Percentiles rank a stretch among this genome's conserved stretches.
These are phyloP conservation scores for Cylas formicarius DNA, from an alignment of 1,140 invertebrate genomes.

Conservation along the genomic window DNA sequence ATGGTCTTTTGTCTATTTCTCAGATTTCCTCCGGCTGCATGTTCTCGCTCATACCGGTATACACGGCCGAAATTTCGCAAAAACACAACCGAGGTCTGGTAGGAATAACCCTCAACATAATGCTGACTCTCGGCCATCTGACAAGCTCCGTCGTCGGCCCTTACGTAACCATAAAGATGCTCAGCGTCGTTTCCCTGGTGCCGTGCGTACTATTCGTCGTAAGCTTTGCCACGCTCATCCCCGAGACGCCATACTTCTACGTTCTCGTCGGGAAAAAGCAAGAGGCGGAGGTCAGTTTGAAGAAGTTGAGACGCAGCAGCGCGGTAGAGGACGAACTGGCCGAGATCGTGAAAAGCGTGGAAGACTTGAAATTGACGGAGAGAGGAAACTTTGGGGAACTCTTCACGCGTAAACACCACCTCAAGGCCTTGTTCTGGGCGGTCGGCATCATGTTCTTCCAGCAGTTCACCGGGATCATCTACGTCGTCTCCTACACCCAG, in stretches of 20 bases:
- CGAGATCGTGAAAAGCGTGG: not conserved
- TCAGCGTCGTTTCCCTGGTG: constrained; percentile 44
- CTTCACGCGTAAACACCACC: not conserved
- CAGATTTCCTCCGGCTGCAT: constrained; percentile 43
- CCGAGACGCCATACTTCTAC: constrained; percentile 64
- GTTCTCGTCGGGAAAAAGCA: constrained; percentile 7
- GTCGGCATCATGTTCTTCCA: constrained; percentile 61
- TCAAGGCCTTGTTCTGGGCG: constrained; percentile 43
- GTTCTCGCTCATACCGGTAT: constrained; percentile 45
- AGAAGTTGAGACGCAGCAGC: not conserved
- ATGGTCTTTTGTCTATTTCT: too few species aligned
- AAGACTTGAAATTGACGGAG: not conserved
- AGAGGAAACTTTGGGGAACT: not conserved
- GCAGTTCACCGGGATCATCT: constrained; percentile 73
- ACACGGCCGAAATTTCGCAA: constrained; percentile 46
- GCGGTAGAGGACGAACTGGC: not conserved
- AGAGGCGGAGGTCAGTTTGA: constrained; percentile 12
- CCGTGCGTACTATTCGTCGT: constrained; percentile 46
- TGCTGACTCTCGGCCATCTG: constrained; percentile 19
- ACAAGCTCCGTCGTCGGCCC: constrained; percentile 52
- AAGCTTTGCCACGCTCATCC: constrained; percentile 44
- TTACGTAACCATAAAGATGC: constrained; percentile 47
- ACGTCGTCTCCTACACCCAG: constrained; percentile 70
- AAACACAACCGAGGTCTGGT: constrained; percentile 22
- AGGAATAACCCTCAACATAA: constrained; percentile 21